Conservation (phyloP, 2,113 vertebrate species). For the Trogon melanurus region DNA sequence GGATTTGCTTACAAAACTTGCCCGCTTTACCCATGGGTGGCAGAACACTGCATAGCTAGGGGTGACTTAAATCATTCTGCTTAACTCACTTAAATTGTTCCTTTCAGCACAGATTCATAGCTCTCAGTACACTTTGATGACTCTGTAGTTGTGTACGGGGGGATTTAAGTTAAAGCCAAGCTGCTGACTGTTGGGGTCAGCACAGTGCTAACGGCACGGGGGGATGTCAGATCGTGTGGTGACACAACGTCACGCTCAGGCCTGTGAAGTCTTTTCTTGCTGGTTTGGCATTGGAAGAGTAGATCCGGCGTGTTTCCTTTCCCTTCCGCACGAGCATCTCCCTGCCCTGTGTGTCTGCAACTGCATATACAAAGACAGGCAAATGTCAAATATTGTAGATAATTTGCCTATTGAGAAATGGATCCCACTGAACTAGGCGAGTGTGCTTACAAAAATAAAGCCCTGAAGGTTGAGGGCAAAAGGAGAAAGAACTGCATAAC, state of each 20-base stretch:
- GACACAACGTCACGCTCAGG: fast-evolving
- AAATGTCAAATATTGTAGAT: background rate
- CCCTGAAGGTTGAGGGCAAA: background rate
- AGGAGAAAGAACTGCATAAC: background rate
- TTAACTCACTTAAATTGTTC: background rate
- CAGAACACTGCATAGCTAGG: slow-evolving; percentile 27
- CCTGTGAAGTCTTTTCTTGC: background rate
- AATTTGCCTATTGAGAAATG: background rate
- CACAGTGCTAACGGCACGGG: fast-evolving
- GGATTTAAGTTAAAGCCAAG: background rate
- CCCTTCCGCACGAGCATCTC: background rate
- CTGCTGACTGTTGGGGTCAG: background rate
- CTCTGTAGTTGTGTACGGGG: background rate
- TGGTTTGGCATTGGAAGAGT: background rate
- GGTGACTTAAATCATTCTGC: slow-evolving; percentile 23
- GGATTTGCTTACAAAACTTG: slow-evolving; percentile 45
- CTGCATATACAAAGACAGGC: background rate
- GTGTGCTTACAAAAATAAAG: background rate
- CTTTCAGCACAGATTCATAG: background rate
- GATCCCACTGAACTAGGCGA: background rate
- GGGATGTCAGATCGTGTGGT: background rate
- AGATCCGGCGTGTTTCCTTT: background rate
- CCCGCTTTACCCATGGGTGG: slow-evolving; percentile 43
- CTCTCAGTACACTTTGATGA: background rate
- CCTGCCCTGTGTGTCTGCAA: background rate